Conservation (phyloP, 2,113 vertebrate species). For the Sebastes fasciatus region DNA sequence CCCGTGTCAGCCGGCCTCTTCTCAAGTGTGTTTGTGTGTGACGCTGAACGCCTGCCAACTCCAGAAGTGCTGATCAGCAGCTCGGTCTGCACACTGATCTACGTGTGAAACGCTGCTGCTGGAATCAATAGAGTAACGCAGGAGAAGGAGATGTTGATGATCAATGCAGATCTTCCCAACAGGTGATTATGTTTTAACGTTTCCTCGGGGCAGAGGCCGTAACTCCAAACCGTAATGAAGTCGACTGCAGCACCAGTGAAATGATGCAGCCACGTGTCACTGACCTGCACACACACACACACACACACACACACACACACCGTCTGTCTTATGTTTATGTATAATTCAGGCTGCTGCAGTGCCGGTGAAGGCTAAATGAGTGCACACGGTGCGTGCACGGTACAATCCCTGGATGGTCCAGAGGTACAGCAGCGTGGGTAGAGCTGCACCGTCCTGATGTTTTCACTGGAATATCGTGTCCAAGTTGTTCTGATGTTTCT, state of each 20-base stretch:
- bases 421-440: neutral
- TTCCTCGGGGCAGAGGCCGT: neutral
- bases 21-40: slow-evolving; percentile 21
- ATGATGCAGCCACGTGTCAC: slow-evolving; percentile 8
- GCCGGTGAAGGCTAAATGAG: neutral
- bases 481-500: neutral
- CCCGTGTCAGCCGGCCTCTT: neutral
- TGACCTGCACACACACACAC: slow-evolving; percentile 21
- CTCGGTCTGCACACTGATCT: neutral
- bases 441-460: neutral
- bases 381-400: neutral
- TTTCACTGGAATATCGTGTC: neutral
- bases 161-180: slow-evolving; percentile 14
- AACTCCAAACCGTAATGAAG: slow-evolving; percentile 2
- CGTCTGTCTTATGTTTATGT: slow-evolving; percentile 9
- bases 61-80: slow-evolving; percentile 38
- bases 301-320: slow-evolving; percentile 14
- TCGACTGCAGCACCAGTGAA: neutral
- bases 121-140: slow-evolving; percentile 9
- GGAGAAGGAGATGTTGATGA: neutral
- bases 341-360: slow-evolving; percentile 34
- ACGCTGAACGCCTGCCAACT: slow-evolving; percentile 24
- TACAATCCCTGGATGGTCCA: neutral
- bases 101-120: neutral
- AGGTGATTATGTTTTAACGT: slow-evolving; percentile 8